Percentiles rank a stretch among this genome's conserved stretches.
These are phyloP conservation scores for Tenthredo mesomela DNA, from an alignment of 2,888 invertebrate species.

Conservation along the genomic window DNA sequence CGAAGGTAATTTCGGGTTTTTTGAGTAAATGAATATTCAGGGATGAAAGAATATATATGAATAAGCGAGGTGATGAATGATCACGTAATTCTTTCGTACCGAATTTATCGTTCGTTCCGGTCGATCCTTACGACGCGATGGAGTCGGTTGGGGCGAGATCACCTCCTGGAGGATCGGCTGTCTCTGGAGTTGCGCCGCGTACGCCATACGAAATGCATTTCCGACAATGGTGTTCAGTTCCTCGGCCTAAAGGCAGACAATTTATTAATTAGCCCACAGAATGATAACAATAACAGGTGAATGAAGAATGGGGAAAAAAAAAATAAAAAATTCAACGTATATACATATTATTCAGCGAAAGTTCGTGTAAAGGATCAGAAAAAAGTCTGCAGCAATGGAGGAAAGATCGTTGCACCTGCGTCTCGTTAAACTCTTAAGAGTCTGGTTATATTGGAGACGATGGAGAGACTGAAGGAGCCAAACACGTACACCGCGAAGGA, in stretches of 20 bases:
- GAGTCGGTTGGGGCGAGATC: slow-evolving; percentile 80
- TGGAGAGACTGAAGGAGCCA: neutral
- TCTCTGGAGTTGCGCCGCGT: slow-evolving; percentile 90
- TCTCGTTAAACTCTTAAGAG: neutral
- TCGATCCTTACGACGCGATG: slow-evolving; percentile 74
- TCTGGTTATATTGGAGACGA: neutral
- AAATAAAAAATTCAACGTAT: neutral
- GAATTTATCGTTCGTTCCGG: slow-evolving; percentile 72
- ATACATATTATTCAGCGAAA: neutral
- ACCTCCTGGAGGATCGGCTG: slow-evolving; percentile 85
- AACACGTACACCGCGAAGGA: neutral
- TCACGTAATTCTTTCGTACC: slow-evolving; percentile 63
- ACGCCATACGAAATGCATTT: slow-evolving; percentile 96
- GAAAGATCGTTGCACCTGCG: slow-evolving; percentile 30
- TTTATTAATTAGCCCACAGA: slow-evolving; percentile 55
- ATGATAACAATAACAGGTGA: neutral
- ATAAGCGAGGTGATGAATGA: neutral
- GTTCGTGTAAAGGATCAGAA: neutral
- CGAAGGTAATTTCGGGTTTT: neutral
- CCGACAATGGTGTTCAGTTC: slow-evolving; percentile 92
- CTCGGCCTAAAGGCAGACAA: slow-evolving; percentile 85
- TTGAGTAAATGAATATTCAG: no score
- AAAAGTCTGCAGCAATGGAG: neutral
- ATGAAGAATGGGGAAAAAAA: neutral
- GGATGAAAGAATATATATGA: no score